phyloP scores from a whole-genome alignment of 92 coral and sea anemone genomes.

The Epizoanthus illoricatus region DNA sequence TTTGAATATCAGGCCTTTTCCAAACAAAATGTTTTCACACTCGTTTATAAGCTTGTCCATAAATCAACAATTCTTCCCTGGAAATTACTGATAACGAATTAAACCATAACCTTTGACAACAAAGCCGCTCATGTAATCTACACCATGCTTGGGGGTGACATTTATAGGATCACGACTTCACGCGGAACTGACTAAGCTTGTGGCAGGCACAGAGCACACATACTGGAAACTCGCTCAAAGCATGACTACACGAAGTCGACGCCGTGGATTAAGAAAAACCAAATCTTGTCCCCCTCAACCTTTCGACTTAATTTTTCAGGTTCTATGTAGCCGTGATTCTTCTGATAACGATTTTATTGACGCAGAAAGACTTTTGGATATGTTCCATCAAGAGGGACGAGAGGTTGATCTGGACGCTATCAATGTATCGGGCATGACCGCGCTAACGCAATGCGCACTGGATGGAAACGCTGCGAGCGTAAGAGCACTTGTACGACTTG shows the following conservation, averaged over 20 bases:
- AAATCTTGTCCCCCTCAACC: slow-evolving; percentile 59
- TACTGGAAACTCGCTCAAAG: background rate
- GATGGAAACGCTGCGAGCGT: slow-evolving; percentile 88
- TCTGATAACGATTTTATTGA: slow-evolving; percentile 55
- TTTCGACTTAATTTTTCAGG: slow-evolving; percentile 75
- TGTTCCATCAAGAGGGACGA: slow-evolving; percentile 54
- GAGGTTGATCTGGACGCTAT: slow-evolving; percentile 76
- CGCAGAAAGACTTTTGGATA: slow-evolving; percentile 62
- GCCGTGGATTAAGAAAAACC: slow-evolving; percentile 22
- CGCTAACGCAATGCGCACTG: slow-evolving; percentile 85
- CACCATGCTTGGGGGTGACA: background rate
- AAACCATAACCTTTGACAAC: slow-evolving; percentile 7
- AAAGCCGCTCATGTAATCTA: slow-evolving; percentile 8
- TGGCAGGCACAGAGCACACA: background rate
- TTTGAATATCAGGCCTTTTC: background rate
- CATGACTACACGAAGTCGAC: slow-evolving; percentile 34
- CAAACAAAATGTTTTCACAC: background rate
- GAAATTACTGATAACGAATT: slow-evolving; percentile 29
- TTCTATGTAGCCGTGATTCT: slow-evolving; percentile 60
- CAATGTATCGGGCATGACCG: slow-evolving; percentile 94
- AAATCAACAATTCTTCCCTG: slow-evolving; percentile 27
- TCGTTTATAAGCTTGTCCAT: slow-evolving; percentile 2
- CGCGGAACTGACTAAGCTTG: background rate
- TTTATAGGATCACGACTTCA: background rate
- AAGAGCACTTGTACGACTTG: slow-evolving; percentile 72